phyloP scores from a whole-genome alignment of 2,888 invertebrate genomes.

The Ashinkailepas kermadecensis region DNA sequence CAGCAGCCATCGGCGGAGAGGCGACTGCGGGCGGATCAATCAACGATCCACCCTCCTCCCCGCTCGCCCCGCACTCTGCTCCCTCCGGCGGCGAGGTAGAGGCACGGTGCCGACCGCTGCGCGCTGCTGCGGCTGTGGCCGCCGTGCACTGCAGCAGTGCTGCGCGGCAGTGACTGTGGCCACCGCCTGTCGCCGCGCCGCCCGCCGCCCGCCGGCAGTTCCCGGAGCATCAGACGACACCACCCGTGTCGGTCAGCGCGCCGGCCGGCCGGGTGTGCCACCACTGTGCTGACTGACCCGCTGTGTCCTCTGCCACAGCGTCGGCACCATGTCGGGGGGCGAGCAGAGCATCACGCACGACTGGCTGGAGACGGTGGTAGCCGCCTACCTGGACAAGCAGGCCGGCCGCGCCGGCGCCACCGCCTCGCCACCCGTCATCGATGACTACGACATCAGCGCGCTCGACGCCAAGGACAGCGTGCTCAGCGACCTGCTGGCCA shows the following conservation, averaged over 20 bases:
- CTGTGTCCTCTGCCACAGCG: neutral
- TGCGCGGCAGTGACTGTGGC: too few species aligned
- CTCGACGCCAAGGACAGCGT: neutral
- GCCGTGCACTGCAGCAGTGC: too few species aligned
- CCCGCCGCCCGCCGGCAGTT: neutral
- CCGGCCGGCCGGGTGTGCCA: neutral
- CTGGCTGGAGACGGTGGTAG: conserved; percentile 51
- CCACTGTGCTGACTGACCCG: too few species aligned
- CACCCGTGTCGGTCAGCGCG: neutral
- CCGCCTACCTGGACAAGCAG: conserved; percentile 44
- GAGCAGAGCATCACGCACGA: conserved; percentile 45
- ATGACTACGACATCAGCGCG: conserved; percentile 51
- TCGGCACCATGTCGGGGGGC: conserved; percentile 38
- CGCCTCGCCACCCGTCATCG: conserved; percentile 61
- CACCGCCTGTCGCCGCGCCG: too few species aligned
- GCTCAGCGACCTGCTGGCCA: conserved; percentile 32
- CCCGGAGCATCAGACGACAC: neutral
- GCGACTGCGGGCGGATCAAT: too few species aligned
- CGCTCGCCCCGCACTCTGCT: too few species aligned
- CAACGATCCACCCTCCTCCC: too few species aligned
- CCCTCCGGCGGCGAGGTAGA: too few species aligned
- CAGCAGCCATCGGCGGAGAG: too few species aligned
- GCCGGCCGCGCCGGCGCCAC: conserved; percentile 46
- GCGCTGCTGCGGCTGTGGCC: too few species aligned
- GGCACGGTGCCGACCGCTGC: too few species aligned